These are phyloP conservation scores for Carapus acus DNA, from an alignment of 2,797 vertebrate genomes.

Conservation along the genomic window DNA sequence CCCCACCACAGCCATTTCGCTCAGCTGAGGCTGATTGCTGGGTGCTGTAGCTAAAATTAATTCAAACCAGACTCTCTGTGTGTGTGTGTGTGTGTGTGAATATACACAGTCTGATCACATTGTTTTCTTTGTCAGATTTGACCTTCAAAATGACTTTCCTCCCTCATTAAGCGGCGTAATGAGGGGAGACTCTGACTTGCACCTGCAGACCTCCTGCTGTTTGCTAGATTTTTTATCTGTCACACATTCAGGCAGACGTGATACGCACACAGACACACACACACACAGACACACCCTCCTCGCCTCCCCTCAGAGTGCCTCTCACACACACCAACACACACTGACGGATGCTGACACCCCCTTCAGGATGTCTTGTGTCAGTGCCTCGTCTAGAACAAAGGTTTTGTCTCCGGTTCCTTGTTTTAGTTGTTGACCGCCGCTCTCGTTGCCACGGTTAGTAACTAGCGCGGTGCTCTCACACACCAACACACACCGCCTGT, in stretches of 20 bases:
- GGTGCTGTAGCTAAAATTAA: too few species aligned
- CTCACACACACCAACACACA: constrained; percentile 4
- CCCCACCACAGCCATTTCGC: too few species aligned
- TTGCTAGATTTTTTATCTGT: constrained; percentile 11
- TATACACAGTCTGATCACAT: neutral
- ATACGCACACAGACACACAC: neutral
- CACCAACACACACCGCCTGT: constrained; percentile 1
- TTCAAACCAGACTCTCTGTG: neutral
- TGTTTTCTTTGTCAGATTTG: constrained; percentile 20
- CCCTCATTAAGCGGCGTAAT: constrained; percentile 60
- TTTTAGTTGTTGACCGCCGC: constrained; percentile 6
- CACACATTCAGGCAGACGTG: too few species aligned
- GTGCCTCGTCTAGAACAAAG: constrained; percentile 38
- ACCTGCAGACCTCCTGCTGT: constrained; percentile 54
- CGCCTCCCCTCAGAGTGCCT: constrained; percentile 16
- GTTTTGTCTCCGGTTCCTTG: constrained; percentile 26
- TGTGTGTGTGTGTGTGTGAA: neutral
- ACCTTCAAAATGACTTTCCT: constrained; percentile 44
- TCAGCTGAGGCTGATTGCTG: too few species aligned
- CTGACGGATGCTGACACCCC: constrained; percentile 35
- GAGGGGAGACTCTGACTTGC: constrained; percentile 42
- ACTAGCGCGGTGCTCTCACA: constrained; percentile 10
- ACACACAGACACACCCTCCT: constrained; percentile 1
- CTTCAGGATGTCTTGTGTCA: constrained; percentile 42
- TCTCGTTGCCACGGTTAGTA: constrained; percentile 13